phyloP scores from a whole-genome alignment of 2,113 vertebrate genomes.

The Hydrolagus affinis region DNA sequence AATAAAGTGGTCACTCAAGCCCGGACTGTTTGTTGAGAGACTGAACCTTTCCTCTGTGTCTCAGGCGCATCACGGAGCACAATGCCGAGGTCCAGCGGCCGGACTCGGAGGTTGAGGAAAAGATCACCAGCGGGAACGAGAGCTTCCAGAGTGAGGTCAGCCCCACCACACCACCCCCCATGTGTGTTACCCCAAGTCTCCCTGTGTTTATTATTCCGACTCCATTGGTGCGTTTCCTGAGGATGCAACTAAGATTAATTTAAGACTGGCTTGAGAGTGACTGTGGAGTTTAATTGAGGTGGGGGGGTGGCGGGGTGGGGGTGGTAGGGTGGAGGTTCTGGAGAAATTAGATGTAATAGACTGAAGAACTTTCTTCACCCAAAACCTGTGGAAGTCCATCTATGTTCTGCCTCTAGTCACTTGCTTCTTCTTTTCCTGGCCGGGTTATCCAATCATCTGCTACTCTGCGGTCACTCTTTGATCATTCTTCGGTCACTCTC shows the following conservation, averaged over 20 bases:
- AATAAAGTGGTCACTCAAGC: too few relatives aligned
- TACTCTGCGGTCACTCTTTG: not conserved
- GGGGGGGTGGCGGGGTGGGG: too few relatives aligned
- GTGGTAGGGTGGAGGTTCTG: too few relatives aligned
- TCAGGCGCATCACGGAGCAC: constrained; percentile 53
- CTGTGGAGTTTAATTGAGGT: too few relatives aligned
- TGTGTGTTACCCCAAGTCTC: too few relatives aligned
- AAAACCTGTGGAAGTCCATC: not conserved
- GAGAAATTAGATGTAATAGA: not conserved
- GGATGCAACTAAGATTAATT: too few relatives aligned
- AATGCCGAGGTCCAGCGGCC: constrained; percentile 51
- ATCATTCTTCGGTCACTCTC: not conserved
- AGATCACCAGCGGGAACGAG: constrained; percentile 49
- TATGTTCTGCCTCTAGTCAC: not conserved
- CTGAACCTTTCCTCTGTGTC: not conserved
- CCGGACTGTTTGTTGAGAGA: not conserved
- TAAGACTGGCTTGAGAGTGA: too few relatives aligned
- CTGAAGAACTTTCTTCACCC: not conserved
- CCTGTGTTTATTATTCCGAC: too few relatives aligned
- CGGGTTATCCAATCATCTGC: too few relatives aligned
- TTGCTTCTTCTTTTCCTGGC: not conserved
- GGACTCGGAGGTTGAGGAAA: constrained; percentile 55
- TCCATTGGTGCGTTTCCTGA: too few relatives aligned
- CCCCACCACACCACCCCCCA: not conserved
- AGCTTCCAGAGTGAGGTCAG: constrained; percentile 50